Conservation (phyloP, 2,797 vertebrate species). For the Sorex maritimensis region DNA sequence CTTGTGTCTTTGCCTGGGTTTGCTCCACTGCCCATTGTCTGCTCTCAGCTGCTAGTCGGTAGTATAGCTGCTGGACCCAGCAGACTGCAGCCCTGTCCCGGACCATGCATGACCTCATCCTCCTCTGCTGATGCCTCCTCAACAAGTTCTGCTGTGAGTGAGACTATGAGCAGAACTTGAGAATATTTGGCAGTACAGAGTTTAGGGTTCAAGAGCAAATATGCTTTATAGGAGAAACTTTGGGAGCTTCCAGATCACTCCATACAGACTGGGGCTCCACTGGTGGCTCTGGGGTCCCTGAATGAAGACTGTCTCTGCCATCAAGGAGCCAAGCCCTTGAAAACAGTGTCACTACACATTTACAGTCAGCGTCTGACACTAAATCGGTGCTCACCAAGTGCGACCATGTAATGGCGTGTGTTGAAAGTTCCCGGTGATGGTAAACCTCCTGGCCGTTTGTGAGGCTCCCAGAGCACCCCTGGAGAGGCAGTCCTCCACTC, state of each 20-base stretch:
- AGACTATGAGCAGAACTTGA: constrained; percentile 4
- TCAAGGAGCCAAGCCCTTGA: background rate
- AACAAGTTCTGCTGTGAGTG: background rate
- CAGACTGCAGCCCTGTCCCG: no score
- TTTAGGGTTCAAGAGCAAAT: background rate
- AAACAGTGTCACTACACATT: background rate
- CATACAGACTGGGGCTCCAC: background rate
- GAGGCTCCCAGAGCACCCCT: background rate
- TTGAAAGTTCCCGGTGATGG: no score
- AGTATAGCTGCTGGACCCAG: no score
- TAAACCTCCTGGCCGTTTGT: no score
- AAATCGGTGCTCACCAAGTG: background rate
- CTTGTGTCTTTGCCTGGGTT: no score
- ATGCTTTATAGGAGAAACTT: constrained; percentile 19
- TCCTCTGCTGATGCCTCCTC: background rate
- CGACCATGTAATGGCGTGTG: no score
- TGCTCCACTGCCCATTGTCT: no score
- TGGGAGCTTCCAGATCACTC: background rate
- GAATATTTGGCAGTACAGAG: constrained; percentile 8
- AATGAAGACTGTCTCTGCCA: background rate
- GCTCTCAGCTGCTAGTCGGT: no score
- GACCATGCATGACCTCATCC: no score
- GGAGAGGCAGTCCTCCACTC: background rate
- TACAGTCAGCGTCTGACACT: background rate
- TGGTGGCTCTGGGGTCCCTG: background rate